These are phyloP conservation scores for Doris montereyensis DNA, from an alignment of 2,888 invertebrate genomes.

Conservation along the genomic window DNA sequence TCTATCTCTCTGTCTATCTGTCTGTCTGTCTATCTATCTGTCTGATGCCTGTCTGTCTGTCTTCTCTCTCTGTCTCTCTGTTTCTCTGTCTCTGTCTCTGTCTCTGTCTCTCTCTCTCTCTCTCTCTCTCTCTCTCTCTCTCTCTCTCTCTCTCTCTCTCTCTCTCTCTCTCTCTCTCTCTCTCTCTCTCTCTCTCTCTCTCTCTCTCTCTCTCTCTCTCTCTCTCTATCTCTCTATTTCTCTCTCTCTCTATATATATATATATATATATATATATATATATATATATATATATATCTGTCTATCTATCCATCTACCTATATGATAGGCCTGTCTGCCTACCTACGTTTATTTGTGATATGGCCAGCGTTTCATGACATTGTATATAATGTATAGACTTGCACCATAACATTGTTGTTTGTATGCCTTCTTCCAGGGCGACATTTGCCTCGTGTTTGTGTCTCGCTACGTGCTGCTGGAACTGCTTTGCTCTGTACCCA, in stretches of 20 bases:
- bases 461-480: conserved; percentile 80
- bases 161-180: background rate
- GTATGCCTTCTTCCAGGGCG: conserved; percentile 43
- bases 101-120: background rate
- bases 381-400: too few relatives aligned
- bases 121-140: background rate
- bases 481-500: conserved; percentile 94
- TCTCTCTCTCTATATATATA: too few relatives aligned
- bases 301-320: too few relatives aligned
- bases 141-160: background rate
- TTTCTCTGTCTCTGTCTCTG: background rate
- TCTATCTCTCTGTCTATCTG: too few relatives aligned
- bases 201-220: background rate
- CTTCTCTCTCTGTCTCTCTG: background rate
- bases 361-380: too few relatives aligned
- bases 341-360: background rate
- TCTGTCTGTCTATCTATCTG: too few relatives aligned
- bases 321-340: background rate
- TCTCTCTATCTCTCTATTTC: too few relatives aligned
- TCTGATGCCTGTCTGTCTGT: too few relatives aligned
- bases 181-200: background rate
- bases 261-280: too few relatives aligned
- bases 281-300: too few relatives aligned
- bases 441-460: conserved; percentile 38
- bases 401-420: too few relatives aligned